Conservation (phyloP, 2,888 invertebrate genomes). For the Theodoxus fluviatilis region DNA sequence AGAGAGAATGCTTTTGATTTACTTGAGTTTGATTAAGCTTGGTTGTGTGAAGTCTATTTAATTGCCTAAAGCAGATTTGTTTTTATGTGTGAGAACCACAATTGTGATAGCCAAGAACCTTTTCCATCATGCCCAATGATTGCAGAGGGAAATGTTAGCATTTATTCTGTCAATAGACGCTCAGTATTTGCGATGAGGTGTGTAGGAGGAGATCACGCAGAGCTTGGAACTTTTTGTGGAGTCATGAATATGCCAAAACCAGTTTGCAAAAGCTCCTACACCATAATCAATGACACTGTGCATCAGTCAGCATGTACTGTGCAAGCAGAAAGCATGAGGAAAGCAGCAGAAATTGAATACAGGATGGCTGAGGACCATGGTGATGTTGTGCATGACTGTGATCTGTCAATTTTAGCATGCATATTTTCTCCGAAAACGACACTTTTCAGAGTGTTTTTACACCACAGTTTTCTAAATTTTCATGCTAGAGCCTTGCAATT, state of each 20-base stretch:
- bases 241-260: conserved; percentile 16
- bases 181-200: conserved; percentile 6
- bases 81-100: background rate
- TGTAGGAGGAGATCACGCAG: background rate
- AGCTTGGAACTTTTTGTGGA: conserved; percentile 8
- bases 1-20: too few relatives aligned
- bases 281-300: background rate
- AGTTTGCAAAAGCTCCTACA: background rate
- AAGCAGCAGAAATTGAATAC: conserved; percentile 2
- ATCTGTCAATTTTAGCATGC: too few relatives aligned
- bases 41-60: too few relatives aligned
- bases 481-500: too few relatives aligned
- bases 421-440: too few relatives aligned
- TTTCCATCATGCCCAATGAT: background rate
- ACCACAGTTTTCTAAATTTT: too few relatives aligned
- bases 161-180: background rate
- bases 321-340: background rate
- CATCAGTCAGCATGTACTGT: background rate
- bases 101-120: too few relatives aligned
- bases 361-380: background rate
- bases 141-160: background rate
- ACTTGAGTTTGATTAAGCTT: too few relatives aligned
- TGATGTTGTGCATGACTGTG: background rate
- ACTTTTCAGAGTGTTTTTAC: too few relatives aligned
- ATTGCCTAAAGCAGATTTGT: too few relatives aligned